A percentile compares a stretch with the other conserved stretches of the same genome.
Evolutionary conservation across 2,888 invertebrate species (phyloP).

Genomic region (Heliconius sara): DNA sequence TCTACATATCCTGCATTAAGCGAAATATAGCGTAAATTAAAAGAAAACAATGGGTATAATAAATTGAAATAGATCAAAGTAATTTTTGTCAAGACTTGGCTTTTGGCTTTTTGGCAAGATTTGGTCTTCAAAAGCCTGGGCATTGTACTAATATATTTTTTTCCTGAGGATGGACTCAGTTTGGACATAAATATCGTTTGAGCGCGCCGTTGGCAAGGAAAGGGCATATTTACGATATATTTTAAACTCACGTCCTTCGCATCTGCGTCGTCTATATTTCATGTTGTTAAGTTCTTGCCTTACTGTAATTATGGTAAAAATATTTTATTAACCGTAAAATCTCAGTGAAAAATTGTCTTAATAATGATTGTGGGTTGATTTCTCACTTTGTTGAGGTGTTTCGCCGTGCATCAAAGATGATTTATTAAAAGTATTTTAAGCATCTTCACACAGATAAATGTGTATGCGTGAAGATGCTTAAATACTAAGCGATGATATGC

Average conservation of each 20-base stretch:
- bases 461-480: too few relatives aligned
- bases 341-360: background rate
- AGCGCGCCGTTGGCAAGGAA: constrained; percentile 44
- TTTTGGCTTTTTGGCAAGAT: too few relatives aligned
- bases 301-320: constrained; percentile 12
- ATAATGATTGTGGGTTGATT: too few relatives aligned
- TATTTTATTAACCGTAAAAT: background rate
- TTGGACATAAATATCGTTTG: constrained; percentile 20
- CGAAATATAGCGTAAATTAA: background rate
- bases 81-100: background rate
- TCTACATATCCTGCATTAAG: too few relatives aligned
- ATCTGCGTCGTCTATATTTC: constrained; percentile 38
- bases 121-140: background rate
- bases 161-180: background rate
- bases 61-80: background rate
- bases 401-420: too few relatives aligned
- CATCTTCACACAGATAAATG: too few relatives aligned
- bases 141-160: background rate
- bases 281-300: constrained; percentile 5
- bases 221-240: constrained; percentile 48
- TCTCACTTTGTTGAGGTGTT: too few relatives aligned
- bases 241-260: constrained; percentile 47
- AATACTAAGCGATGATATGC: background rate
- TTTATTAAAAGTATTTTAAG: too few relatives aligned
- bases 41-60: background rate